Evolutionary conservation across 2,888 invertebrate species (phyloP).

Genomic region (Lysandra coridon): DNA sequence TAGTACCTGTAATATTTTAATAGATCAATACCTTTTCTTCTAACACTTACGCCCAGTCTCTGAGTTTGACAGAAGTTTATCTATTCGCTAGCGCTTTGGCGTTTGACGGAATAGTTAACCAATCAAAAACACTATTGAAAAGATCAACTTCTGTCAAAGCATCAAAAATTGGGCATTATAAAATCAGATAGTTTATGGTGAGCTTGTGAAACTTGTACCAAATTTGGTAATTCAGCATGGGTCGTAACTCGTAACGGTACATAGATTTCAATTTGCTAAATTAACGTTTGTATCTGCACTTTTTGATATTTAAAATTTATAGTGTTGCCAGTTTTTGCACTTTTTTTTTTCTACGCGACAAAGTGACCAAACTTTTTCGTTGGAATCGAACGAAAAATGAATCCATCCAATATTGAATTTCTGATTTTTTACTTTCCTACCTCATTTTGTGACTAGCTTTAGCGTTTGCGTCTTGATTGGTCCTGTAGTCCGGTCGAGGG

Average conservation of each 20-base stretch:
- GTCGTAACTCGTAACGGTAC: background rate
- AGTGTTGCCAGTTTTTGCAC: conserved; percentile 25
- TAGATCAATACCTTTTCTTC: background rate
- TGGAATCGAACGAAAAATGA: conserved; percentile 40
- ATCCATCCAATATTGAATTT: conserved; percentile 58
- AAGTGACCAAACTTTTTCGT: conserved; percentile 27
- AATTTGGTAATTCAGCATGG: background rate
- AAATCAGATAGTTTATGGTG: background rate
- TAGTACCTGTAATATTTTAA: conserved; percentile 19
- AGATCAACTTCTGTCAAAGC: background rate
- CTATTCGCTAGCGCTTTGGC: background rate
- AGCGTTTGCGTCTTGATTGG: conserved; percentile 54
- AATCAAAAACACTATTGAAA: background rate
- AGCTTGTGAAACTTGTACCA: background rate
- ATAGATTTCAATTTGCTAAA: background rate
- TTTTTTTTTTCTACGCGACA: conserved; percentile 6
- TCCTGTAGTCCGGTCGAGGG: conserved; percentile 35
- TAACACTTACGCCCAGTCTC: background rate
- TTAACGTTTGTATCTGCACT: background rate
- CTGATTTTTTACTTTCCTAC: conserved; percentile 70
- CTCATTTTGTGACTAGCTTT: conserved; percentile 72
- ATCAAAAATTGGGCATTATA: background rate
- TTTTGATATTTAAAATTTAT: background rate
- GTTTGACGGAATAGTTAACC: background rate
- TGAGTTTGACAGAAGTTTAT: background rate